Base-by-base conservation (phyloP, 1,140 invertebrate genomes). In the Danaus plexippus region DNA sequence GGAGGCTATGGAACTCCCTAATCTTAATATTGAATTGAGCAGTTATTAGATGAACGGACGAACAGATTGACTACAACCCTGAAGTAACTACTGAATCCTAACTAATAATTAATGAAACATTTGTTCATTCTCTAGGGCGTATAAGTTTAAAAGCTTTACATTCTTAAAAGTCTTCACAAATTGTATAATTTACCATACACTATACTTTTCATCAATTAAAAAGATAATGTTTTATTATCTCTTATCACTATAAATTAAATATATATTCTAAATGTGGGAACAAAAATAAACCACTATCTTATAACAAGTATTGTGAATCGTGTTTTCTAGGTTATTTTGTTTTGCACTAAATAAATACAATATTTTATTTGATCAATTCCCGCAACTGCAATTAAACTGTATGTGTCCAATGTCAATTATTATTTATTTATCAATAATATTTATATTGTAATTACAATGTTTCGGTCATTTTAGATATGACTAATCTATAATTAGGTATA, bases 21-120 rank as follows among this genome's bases (percentile, higher is more conserved):
- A 70, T 77, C 77, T 82, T 80, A 79, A 71, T 67, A 77, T 74
- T 80, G 71, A 83, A 83, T 85, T 85, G 81, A 85, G 81, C 81
- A 85, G 71, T 79, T 73, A 69, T 68, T 64, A 79, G 77, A 77
- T 75, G 74, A 75, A 82, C 77, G 79, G 79, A 81, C 75, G 76
- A 74, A 79, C 81, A 79, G 77, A 85, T 79, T 71, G 64, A 78
- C 72, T 74, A 75, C 69, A 77, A 80, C 79, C 76, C 80, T 80
- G 77, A 76, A 69, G 69, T 80, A 76, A 69, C 77, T 84, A 80
- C 77, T 74, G 74, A 81, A 77, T 60, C 73, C 77, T 80, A 78
- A 72, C 69, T 76, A 77, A 75, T 75, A 73, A 78, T 71, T 75
- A 71, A 76, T 73, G 69, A 74, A 73, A 73, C 66, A 48, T 72